Evolutionary conservation across 1,140 invertebrate genomes (phyloP).

Genomic region (Dufourea novaeangliae): DNA sequence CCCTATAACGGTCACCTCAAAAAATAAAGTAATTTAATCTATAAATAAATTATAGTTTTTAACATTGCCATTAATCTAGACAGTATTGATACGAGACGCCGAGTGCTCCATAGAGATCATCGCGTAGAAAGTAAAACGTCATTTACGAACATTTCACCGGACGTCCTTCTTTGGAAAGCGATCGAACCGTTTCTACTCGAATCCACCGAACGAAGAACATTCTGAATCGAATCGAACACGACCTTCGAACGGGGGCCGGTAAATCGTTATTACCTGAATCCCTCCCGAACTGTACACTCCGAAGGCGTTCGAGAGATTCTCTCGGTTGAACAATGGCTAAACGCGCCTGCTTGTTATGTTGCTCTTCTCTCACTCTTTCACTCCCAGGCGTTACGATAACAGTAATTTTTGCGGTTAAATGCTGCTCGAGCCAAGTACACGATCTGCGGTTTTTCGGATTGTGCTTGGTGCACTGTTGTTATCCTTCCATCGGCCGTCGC

Average conservation of each 20-base stretch:
- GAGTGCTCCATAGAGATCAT: no score
- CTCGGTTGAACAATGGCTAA: conserved; percentile 60
- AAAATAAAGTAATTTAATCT: no score
- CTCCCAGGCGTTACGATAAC: conserved; percentile 66
- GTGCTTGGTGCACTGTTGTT: background rate
- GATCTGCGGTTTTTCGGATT: conserved; percentile 66
- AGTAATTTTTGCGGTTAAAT: conserved; percentile 78
- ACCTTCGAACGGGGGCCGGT: no score
- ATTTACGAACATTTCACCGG: no score
- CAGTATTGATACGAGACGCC: no score
- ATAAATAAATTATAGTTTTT: no score
- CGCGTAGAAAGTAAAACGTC: no score
- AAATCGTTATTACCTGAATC: conserved; percentile 51
- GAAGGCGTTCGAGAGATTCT: conserved; percentile 37
- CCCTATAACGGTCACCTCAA: no score
- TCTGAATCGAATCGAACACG: conserved; percentile 14
- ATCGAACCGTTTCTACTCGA: background rate
- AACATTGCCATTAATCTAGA: no score
- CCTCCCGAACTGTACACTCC: conserved; percentile 52
- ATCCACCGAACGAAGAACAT: background rate
- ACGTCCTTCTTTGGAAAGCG: no score
- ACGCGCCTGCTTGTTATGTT: conserved; percentile 43
- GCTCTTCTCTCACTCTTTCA: no score
- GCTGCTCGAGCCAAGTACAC: conserved; percentile 74
- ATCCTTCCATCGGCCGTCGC: background rate